Conservation (phyloP, 2,113 vertebrate genomes). For the Sinocyclocheilus anophthalmus region DNA sequence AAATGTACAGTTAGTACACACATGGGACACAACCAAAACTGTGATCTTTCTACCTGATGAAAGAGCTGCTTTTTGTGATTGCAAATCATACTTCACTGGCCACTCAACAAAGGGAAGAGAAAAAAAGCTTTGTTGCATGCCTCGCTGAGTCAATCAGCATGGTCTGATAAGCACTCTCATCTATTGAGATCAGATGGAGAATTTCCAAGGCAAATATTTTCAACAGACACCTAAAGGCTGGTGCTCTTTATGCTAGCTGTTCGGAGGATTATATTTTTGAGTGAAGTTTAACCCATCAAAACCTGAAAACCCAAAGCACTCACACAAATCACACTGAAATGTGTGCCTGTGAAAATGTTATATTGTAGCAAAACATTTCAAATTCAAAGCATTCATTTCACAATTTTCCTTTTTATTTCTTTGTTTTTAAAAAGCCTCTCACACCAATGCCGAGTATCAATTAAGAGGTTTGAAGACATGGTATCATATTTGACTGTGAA, state of each 20-base stretch:
- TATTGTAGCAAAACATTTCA: not conserved
- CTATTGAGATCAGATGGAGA: slow-evolving; percentile 10
- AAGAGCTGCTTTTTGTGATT: slow-evolving; percentile 1
- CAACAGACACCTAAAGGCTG: not conserved
- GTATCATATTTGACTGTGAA: not conserved
- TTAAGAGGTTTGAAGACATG: not conserved
- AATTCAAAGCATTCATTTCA: not conserved
- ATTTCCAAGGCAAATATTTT: slow-evolving; percentile 19
- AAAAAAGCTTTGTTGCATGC: not conserved
- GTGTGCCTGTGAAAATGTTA: not conserved
- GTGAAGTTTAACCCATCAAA: not conserved
- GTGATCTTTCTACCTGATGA: not conserved
- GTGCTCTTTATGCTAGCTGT: slow-evolving; percentile 18
- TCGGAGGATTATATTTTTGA: not conserved
- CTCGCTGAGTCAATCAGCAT: not conserved
- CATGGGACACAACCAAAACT: not conserved
- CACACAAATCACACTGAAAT: not conserved
- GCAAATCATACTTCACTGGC: not conserved
- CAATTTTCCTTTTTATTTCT: too few species aligned
- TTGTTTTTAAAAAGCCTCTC: not conserved
- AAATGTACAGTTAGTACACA: not conserved
- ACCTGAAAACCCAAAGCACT: not conserved
- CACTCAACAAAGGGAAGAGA: not conserved
- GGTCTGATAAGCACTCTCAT: slow-evolving; percentile 11
- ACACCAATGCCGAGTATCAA: not conserved